These are phyloP conservation scores for Apogon hyalosoma DNA, from an alignment of 2,797 vertebrate species.

Conservation along the genomic window DNA sequence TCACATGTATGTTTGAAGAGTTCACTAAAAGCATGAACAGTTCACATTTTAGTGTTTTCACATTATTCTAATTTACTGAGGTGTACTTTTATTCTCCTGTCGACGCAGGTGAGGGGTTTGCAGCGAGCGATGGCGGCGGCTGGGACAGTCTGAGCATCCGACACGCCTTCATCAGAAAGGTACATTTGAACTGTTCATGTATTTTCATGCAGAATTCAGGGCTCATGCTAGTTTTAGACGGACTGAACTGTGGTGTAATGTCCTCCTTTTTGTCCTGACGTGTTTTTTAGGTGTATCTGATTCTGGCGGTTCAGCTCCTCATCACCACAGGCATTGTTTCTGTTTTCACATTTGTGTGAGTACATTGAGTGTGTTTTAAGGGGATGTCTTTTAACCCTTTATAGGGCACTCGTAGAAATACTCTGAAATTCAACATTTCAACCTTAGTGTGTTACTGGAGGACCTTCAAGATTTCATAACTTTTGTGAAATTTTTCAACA, in stretches of 20 bases:
- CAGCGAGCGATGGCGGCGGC: conserved; percentile 55
- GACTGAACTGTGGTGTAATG: neutral
- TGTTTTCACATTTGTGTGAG: conserved; percentile 95
- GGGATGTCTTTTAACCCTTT: too few relatives aligned
- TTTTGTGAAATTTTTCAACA: too few relatives aligned
- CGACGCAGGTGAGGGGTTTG: conserved; percentile 80
- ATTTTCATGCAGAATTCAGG: too few relatives aligned
- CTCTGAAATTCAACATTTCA: too few relatives aligned
- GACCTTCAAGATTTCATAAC: too few relatives aligned
- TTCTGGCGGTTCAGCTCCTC: conserved; percentile 91
- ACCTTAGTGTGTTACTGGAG: too few relatives aligned
- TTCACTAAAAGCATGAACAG: too few relatives aligned
- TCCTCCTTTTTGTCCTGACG: neutral
- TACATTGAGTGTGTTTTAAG: conserved; percentile 25
- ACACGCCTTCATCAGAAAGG: conserved; percentile 93
- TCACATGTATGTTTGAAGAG: too few relatives aligned
- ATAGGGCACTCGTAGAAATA: too few relatives aligned
- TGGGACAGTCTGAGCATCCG: conserved; percentile 89
- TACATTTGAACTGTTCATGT: conserved; percentile 39
- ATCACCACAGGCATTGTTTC: conserved; percentile 90
- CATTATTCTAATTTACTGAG: too few relatives aligned
- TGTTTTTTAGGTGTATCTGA: conserved; percentile 89
- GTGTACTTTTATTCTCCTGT: conserved; percentile 9
- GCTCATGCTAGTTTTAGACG: neutral
- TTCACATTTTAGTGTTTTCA: too few relatives aligned